Evolutionary conservation across 2,888 invertebrate genomes (phyloP), one percentile per base, ranked within the genome.

Genomic region (Dryobotodes eremita): DNA sequence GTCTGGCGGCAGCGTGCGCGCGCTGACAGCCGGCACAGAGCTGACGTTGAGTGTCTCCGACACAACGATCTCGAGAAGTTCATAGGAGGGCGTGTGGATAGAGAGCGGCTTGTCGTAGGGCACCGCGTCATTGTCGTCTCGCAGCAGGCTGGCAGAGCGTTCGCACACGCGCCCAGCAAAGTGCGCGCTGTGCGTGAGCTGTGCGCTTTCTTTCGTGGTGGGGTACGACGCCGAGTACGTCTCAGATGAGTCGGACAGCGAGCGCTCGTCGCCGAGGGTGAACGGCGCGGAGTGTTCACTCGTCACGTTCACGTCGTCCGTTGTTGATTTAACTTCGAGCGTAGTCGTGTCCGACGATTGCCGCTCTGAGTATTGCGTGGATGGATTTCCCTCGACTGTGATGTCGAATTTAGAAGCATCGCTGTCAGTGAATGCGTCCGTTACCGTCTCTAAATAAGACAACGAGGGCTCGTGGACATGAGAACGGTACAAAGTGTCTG

Each of bases 21-120:
- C 26, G 13, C 31, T 50, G 31, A 68, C 65, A 10, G 75, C 83
- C 1, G 91, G 87, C 17, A 84, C 82, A 31, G 89, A 75, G 64
- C 87, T 86, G 26, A 89, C 83, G 79, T 93, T 93, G 31, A 93
- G 78, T 0, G 95, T 95, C 90, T 97, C 97, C 2, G 97, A 96
- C 7, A 97, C 96, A 2, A 95, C 94, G 15, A 97, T 94, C 88
- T 97, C 97, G 48, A 97, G 91, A 59, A 96, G 88, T 82, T 97
- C 97, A 85, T 93, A 96, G 2, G 93, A 84, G 8, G 94, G 92
- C 3, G 92, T 89, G n/a, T 92, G 91, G 8, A 93, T 77, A 8
- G 89, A 82, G 6, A 93, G 87, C 20, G 92, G 92, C 75, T 83
- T 90, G 75, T 92, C 92, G 83, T 91, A 92, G 6, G 93, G 91